Conservation (phyloP, 2,797 vertebrate genomes). For the Parotocinclus haroldoi region DNA sequence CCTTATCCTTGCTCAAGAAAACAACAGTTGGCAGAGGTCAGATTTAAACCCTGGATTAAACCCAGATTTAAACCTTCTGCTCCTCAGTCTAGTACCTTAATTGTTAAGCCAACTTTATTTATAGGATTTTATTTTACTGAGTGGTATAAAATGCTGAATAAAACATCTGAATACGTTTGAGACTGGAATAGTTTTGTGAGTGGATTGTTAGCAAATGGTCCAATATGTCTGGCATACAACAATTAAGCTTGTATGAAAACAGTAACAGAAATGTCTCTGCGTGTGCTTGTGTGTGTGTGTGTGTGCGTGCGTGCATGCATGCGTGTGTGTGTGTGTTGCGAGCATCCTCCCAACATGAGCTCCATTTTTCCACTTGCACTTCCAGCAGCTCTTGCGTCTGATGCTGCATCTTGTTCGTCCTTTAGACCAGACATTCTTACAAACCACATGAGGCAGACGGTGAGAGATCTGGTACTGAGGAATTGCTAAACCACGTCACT, state of each 20-base stretch:
- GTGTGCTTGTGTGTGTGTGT: slow-evolving; percentile 1
- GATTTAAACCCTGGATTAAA: too few species aligned
- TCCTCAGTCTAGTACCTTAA: background rate
- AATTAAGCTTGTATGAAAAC: slow-evolving; percentile 3
- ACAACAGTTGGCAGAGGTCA: too few species aligned
- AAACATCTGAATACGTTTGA: too few species aligned
- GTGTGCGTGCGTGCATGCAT: background rate
- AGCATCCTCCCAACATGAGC: slow-evolving; percentile 15
- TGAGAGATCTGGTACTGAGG: slow-evolving; percentile 58
- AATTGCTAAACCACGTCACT: slow-evolving; percentile 48
- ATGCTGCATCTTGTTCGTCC: slow-evolving; percentile 28
- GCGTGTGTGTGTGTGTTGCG: too few species aligned
- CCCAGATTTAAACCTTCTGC: too few species aligned
- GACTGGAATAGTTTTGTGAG: background rate
- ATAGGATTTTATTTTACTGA: slow-evolving; percentile 8
- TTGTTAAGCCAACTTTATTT: too few species aligned
- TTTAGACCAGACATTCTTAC: slow-evolving; percentile 33
- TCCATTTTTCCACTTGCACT: slow-evolving; percentile 30
- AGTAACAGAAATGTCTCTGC: slow-evolving; percentile 21
- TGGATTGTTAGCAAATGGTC: slow-evolving; percentile 2
- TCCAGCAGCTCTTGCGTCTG: slow-evolving; percentile 33
- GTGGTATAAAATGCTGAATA: background rate
- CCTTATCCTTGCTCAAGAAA: too few species aligned
- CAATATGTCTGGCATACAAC: slow-evolving; percentile 16
- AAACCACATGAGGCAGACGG: slow-evolving; percentile 48